Percentiles rank a stretch among this genome's conserved stretches.
phyloP scores from a whole-genome alignment of 2,113 vertebrate genomes.

The Eretmochelys imbricata region DNA sequence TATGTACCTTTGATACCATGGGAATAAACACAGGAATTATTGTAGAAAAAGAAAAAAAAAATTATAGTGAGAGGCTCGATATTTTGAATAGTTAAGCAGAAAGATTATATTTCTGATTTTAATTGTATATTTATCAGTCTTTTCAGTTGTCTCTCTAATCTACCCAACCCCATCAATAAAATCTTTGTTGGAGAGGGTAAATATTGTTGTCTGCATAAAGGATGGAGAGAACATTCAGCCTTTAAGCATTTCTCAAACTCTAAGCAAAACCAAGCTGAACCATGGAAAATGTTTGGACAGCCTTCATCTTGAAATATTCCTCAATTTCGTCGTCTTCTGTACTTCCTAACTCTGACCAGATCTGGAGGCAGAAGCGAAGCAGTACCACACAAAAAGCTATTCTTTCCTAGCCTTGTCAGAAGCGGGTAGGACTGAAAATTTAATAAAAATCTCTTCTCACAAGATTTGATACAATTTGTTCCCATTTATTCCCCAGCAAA shows the following conservation, averaged over 20 bases:
- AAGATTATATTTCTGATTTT: background rate
- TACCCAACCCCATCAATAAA: background rate
- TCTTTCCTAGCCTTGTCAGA: background rate
- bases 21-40: background rate
- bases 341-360: background rate
- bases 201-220: background rate
- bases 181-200: background rate
- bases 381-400: background rate
- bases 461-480: background rate
- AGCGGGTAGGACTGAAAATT: background rate
- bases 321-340: background rate
- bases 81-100: background rate
- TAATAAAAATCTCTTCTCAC: background rate
- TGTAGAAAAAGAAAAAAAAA: background rate
- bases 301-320: background rate
- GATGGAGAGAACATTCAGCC: background rate
- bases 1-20: background rate
- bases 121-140: background rate
- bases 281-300: background rate
- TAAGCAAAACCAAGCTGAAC: background rate
- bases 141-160: background rate
- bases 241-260: background rate
- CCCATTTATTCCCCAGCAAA: background rate
- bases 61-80: background rate
- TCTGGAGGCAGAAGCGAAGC: background rate